phyloP scores from a whole-genome alignment of 2,113 vertebrate species.

The Peromyscus californicus region DNA sequence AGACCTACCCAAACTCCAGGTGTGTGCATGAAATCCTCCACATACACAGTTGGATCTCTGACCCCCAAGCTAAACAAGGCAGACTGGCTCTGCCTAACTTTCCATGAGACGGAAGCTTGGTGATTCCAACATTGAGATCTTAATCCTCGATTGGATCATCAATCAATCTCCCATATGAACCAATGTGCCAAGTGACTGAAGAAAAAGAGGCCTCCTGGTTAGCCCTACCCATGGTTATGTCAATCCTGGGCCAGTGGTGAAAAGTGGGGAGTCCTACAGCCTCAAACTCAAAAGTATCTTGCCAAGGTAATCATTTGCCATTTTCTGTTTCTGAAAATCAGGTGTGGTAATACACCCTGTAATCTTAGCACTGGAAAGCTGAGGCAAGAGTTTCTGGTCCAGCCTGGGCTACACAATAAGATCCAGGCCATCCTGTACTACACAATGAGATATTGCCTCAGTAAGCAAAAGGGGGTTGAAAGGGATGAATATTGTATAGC shows the following conservation, averaged over 20 bases:
- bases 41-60: neutral
- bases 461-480: too few species aligned
- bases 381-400: neutral
- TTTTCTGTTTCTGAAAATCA: neutral
- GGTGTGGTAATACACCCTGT: neutral
- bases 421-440: neutral
- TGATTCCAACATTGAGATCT: neutral
- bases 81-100: neutral
- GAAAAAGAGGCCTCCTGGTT: neutral
- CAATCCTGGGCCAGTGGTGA: neutral
- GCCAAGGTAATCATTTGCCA: neutral
- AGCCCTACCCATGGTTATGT: neutral
- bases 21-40: neutral
- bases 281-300: neutral
- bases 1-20: neutral
- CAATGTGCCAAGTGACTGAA: neutral
- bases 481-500: neutral
- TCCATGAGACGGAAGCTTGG: neutral
- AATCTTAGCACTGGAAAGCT: neutral
- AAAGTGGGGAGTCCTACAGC: neutral
- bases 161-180: neutral
- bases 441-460: neutral
- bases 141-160: neutral
- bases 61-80: neutral
- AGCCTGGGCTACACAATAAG: neutral